Percentiles rank a stretch among this genome's conserved stretches.
These are phyloP conservation scores for Eulemur coronatus DNA, from an alignment of 2,797 vertebrate genomes.

Conservation along the genomic window DNA sequence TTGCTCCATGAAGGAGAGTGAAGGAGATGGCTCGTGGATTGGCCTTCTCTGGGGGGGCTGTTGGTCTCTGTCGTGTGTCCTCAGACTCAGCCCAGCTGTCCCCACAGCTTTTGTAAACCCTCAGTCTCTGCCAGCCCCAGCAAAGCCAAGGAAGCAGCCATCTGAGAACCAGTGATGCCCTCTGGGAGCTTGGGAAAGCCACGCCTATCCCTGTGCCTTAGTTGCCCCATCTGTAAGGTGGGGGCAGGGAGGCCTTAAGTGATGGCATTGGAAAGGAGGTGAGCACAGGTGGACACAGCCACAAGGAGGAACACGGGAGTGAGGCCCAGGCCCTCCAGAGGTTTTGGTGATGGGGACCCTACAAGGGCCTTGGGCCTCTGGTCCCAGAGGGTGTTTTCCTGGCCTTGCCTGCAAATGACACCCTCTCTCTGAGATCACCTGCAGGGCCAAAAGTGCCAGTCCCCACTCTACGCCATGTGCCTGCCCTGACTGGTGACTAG, in stretches of 20 bases:
- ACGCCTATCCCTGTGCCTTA: not conserved
- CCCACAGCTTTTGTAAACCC: not conserved
- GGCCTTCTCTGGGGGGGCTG: not conserved
- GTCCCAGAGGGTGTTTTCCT: not conserved
- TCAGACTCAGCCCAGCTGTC: not conserved
- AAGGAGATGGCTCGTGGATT: fast-evolving
- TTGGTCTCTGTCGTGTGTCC: not conserved
- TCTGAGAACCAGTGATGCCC: not conserved
- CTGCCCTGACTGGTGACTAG: too few species aligned
- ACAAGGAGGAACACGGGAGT: too few species aligned
- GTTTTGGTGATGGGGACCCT: not conserved
- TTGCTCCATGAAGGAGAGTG: not conserved
- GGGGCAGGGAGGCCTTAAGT: not conserved
- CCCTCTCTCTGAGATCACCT: not conserved
- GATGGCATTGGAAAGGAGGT: not conserved
- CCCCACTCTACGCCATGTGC: not conserved
- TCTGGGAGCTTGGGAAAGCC: not conserved
- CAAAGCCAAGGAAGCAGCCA: not conserved
- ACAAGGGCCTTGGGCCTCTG: not conserved
- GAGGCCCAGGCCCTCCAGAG: not conserved
- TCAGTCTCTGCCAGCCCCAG: not conserved
- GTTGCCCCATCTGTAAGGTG: not conserved
- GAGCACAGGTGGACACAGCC: not conserved
- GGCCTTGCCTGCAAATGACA: slow-evolving; percentile 65
- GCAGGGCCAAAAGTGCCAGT: slow-evolving; percentile 56